Percentiles rank a stretch among this genome's conserved stretches.
Evolutionary conservation across 2,797 vertebrate genomes (phyloP).

Genomic region (Cyclopterus lumpus): DNA sequence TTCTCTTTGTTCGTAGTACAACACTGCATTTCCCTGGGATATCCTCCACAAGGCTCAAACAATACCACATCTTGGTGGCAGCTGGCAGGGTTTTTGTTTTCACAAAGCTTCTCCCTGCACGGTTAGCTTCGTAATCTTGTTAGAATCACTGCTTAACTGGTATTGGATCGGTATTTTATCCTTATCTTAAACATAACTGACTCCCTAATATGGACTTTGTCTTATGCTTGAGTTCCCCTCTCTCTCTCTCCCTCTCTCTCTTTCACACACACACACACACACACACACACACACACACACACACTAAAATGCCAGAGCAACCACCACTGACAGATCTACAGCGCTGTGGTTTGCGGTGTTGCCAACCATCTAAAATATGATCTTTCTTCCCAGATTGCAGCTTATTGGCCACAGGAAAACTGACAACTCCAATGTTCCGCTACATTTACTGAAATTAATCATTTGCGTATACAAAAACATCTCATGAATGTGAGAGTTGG

Average conservation of each 20-base stretch:
- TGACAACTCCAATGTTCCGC: constrained; percentile 27
- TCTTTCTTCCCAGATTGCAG: constrained; percentile 42
- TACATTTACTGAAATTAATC: constrained; percentile 25
- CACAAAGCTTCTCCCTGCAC: constrained; percentile 9
- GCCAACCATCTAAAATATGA: constrained; percentile 53
- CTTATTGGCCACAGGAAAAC: constrained; percentile 43
- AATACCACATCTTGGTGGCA: constrained; percentile 63
- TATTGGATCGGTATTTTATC: constrained; percentile 11
- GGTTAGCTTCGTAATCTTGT: constrained; percentile 20
- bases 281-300: constrained; percentile 9
- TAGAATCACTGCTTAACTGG: constrained; percentile 17
- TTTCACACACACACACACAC: background rate
- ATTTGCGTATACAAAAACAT: constrained; percentile 18
- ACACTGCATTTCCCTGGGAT: constrained; percentile 74
- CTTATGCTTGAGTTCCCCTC: background rate
- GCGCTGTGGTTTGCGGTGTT: constrained; percentile 55
- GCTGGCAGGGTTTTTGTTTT: constrained; percentile 30
- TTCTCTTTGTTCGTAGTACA: constrained; percentile 68
- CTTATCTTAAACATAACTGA: background rate
- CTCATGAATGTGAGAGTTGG: background rate
- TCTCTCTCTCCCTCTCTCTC: background rate
- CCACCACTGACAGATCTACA: constrained; percentile 45
- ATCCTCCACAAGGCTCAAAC: constrained; percentile 70
- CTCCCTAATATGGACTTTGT: background rate
- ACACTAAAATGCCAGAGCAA: constrained; percentile 25